phyloP scores from a whole-genome alignment of 2,113 vertebrate species.

The Oncorhynchus mykiss region DNA sequence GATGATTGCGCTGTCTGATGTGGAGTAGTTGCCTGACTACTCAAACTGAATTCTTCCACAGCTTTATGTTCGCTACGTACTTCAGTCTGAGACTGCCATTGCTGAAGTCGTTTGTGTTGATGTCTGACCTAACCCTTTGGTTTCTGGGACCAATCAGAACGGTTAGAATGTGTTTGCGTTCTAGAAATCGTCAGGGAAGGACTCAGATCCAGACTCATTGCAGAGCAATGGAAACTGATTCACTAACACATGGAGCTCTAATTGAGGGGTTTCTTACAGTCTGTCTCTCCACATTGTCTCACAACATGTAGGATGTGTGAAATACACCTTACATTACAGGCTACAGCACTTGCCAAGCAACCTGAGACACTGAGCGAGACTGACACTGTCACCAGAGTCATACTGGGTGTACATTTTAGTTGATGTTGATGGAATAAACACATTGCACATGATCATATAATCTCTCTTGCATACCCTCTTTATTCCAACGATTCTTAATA shows the following conservation, averaged over 20 bases:
- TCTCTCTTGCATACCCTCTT: background rate
- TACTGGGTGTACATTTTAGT: background rate
- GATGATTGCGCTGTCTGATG: background rate
- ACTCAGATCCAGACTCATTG: too few relatives aligned
- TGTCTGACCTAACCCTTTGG: too few relatives aligned
- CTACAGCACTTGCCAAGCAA: conserved; percentile 1
- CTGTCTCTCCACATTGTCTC: conserved; percentile 11
- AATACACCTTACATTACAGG: conserved; percentile 7
- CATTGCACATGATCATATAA: background rate
- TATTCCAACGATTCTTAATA: background rate
- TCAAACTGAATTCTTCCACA: too few relatives aligned
- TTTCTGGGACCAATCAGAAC: too few relatives aligned
- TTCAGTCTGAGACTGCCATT: too few relatives aligned
- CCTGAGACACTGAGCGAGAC: background rate
- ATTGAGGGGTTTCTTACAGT: conserved; percentile 3
- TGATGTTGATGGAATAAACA: background rate
- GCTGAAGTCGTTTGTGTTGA: too few relatives aligned
- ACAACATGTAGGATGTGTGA: conserved; percentile 22
- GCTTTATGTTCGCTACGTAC: too few relatives aligned
- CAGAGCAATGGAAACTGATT: conserved; percentile 1
- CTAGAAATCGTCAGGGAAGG: too few relatives aligned
- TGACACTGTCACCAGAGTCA: conserved; percentile 7
- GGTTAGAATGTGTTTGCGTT: too few relatives aligned
- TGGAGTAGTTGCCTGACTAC: too few relatives aligned
- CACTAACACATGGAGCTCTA: background rate